phyloP scores from a whole-genome alignment of 2,888 invertebrate species.

The Acronicta alni region DNA sequence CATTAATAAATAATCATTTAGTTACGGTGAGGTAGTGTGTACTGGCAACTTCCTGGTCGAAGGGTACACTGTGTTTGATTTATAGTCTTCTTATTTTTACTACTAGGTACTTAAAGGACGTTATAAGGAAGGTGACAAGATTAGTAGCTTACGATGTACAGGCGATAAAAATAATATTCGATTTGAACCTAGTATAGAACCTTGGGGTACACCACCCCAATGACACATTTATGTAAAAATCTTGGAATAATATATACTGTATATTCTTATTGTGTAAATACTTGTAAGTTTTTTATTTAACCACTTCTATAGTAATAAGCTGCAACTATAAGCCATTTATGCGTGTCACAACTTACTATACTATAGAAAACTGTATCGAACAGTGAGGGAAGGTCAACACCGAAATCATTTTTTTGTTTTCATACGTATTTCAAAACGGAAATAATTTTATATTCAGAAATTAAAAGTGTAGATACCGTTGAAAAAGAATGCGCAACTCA shows the following conservation, averaged over 20 bases:
- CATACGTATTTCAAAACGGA: no score
- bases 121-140: not conserved
- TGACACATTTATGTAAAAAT: no score
- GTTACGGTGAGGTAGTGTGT: slow-evolving; percentile 1
- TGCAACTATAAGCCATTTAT: not conserved
- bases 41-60: slow-evolving; percentile 44
- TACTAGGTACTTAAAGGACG: not conserved
- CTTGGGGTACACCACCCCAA: slow-evolving; percentile 29
- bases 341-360: no score
- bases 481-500: no score
- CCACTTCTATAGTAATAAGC: not conserved
- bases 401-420: no score
- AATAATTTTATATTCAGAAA: no score
- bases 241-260: no score
- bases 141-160: not conserved
- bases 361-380: slow-evolving; percentile 3
- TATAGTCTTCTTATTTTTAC: slow-evolving; percentile 22
- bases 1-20: slow-evolving; percentile 31
- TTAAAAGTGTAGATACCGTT: no score
- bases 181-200: slow-evolving; percentile 15
- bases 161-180: slow-evolving; percentile 11
- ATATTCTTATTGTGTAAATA: not conserved
- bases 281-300: not conserved
- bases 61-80: slow-evolving; percentile 26
- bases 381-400: not conserved